Percentiles rank a stretch among this genome's conserved stretches.
phyloP scores from a whole-genome alignment of 2,797 vertebrate species.

The Hyperoplus lanceolatus region DNA sequence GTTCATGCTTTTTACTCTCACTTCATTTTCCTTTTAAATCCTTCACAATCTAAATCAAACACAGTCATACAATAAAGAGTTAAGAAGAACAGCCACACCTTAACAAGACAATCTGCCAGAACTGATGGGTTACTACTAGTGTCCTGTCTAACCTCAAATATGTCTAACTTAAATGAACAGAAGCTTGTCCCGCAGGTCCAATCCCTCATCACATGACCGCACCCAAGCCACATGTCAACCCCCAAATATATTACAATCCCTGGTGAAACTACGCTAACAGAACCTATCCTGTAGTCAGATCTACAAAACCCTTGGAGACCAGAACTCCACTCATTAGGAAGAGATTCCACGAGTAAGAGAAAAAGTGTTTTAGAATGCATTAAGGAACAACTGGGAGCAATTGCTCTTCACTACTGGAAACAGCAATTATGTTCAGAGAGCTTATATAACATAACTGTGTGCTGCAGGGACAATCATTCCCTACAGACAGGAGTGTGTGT shows the following conservation, averaged over 20 bases:
- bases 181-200: neutral
- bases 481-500: neutral
- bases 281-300: neutral
- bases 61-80: neutral
- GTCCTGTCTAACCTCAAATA: neutral
- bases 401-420: slow-evolving; percentile 13
- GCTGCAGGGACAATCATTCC: slow-evolving; percentile 9
- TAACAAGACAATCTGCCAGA: slow-evolving; percentile 1
- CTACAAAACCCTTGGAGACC: slow-evolving; percentile 1
- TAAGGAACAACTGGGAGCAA: slow-evolving; percentile 17
- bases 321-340: slow-evolving; percentile 7
- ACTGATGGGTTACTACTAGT: neutral
- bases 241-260: neutral
- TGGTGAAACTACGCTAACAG: neutral
- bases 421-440: slow-evolving; percentile 9
- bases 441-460: slow-evolving; percentile 4
- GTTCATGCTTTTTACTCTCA: neutral
- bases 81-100: neutral
- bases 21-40: neutral
- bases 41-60: neutral
- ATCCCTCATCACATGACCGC: neutral
- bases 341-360: slow-evolving; percentile 2
- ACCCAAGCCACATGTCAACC: slow-evolving; percentile 7
- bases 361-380: slow-evolving; percentile 1
- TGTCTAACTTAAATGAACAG: neutral